Base-by-base conservation (phyloP, 2,888 invertebrate genomes). In the Matsumyia berberina region DNA sequence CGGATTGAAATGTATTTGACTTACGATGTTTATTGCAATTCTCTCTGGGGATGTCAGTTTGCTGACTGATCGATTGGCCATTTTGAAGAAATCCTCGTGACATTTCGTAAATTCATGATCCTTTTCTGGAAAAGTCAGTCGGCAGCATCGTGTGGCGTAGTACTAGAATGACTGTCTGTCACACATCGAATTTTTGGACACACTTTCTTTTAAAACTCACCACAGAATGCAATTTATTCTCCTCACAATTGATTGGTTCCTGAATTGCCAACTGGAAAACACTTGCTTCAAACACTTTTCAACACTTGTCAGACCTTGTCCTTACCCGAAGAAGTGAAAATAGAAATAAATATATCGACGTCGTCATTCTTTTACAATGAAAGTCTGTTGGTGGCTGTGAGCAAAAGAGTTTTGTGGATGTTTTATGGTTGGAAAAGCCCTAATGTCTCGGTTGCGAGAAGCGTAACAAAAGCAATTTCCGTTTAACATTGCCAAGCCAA, bases 391-490 rank as follows among this genome's bases (percentile, higher is more conserved):
- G 3, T 11, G 24, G 53, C 62, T 62, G n/a, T n/a, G 33, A 62
- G n/a, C 31, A 24, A n/a, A n/a, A n/a, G 49, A 11, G 15, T 17
- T 19, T 46, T 17, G 6, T 15, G 12, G 53, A 8, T 19, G 42
- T 39, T 53, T 31, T 53, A 42, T 35, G 19, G 33, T 17, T 46
- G 15, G 15, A 39, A 55, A 42, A 19, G 24, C 17, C 37, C 39
- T 60, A 51, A 60, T 72, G 51, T 58, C 60, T 49, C 58, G 51
- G 29, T 35, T 24, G 60, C 51, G 24, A 60, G 58, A 60, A 69
- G 67, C 77, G 77, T 69, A 77, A 77, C 77, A 77, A 69, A 77
- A 77, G 58, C 77, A 77, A 77, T 77, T 77, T 77, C 77, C 77
- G 77, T 58, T 77, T 77, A 58, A 67, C 67, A 69, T 60, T 67